Percentiles rank a stretch among this genome's conserved stretches.
Conservation (phyloP, 2,113 vertebrate genomes). For the Tenrec ecaudatus region DNA sequence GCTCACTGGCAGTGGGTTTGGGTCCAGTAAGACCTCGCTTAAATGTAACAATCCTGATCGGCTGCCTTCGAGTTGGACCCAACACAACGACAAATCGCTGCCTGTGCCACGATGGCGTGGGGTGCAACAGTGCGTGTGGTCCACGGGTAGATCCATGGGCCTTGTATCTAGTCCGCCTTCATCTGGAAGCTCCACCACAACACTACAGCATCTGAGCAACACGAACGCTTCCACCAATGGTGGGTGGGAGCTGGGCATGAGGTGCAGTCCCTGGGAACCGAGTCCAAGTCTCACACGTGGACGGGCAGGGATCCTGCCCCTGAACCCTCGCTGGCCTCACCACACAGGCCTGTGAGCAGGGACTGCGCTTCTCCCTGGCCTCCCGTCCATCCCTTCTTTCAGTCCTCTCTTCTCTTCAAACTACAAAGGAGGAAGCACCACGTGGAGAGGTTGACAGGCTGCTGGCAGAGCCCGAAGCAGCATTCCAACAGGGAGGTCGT, state of each 20-base stretch:
- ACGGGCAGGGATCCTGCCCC: too few relatives aligned
- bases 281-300: background rate
- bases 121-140: background rate
- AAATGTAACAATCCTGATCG: background rate
- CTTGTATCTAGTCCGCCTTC: background rate
- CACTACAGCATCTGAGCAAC: background rate
- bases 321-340: too few relatives aligned
- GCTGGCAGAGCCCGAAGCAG: background rate
- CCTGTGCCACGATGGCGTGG: background rate
- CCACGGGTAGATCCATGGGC: background rate
- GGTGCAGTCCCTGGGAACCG: background rate
- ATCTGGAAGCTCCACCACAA: too few relatives aligned
- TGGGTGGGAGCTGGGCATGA: too few relatives aligned
- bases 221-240: background rate
- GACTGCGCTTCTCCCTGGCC: background rate
- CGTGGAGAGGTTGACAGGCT: background rate
- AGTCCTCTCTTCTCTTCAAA: background rate
- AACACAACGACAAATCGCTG: background rate
- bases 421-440: background rate
- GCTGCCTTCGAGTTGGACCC: background rate
- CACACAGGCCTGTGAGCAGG: too few relatives aligned
- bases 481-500: background rate
- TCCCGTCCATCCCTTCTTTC: too few relatives aligned
- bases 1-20: too few relatives aligned
- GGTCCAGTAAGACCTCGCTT: background rate